Base-by-base conservation (phyloP, 1,140 invertebrate species). In the Brachionus plicatilis region DNA sequence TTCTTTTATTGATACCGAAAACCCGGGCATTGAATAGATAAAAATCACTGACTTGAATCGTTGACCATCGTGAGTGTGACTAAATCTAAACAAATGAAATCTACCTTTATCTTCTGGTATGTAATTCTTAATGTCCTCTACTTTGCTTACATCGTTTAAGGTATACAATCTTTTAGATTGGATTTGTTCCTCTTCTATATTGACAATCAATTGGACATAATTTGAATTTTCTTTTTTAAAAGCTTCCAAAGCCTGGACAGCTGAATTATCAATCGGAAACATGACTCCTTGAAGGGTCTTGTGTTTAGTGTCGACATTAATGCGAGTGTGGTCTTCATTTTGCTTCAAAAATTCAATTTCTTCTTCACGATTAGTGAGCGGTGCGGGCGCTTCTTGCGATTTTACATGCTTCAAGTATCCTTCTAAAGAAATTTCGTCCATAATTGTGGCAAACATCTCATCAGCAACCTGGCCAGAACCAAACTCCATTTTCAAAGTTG, bases 11-110 rank as follows among this genome's bases (percentile, higher is more conserved):
- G 94, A 93, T 87, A 95, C 96, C 68, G 91, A 93, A 88, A 96
- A 97, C 8, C 95, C 95, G 24, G 96, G 96, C 95, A 98, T 97
- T 11, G 95, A 96, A 90, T 98, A 98, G 86, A 98, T 95, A 89
- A 99, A 98, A 68, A 99, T 94, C 17, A 85, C 27, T 14, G 43
- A 76, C 9, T 27, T 47, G 75, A 79, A 88, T 88, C 90, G 91
- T 95, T 94, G 93, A 88, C 93, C 92, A 93, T 98, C 95, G 87
- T 97, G 93, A 0, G 93, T 94, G 89, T 98, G 96, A 85, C 94
- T 93, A 89, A 95, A 98, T 85, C 93, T 92, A 88, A 94, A 97
- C 4, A 99, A 89, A 91, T 98, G 96, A 90, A 98, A 98, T 87
- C 96, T 92, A 12, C 95, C 95, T 87, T 92, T 91, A 87, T 96